These are phyloP conservation scores for Ameiurus melas DNA, from an alignment of 2,113 vertebrate genomes.

Conservation along the genomic window DNA sequence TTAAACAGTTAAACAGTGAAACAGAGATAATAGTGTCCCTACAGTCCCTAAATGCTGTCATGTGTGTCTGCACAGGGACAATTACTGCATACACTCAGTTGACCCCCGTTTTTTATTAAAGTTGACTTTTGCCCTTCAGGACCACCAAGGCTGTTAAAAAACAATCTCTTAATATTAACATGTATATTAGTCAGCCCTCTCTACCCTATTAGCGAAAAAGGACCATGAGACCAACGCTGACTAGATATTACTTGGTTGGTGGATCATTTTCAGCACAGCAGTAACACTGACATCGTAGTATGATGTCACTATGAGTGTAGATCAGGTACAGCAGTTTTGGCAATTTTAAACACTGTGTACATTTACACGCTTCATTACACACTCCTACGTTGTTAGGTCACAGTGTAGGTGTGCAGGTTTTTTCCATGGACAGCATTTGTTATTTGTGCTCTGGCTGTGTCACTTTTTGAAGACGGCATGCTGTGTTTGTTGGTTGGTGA, in stretches of 20 bases:
- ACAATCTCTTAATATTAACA: neutral
- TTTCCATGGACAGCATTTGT: neutral
- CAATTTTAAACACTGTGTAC: neutral
- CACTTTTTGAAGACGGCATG: neutral
- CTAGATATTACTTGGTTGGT: neutral
- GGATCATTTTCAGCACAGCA: neutral
- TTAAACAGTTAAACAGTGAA: no score
- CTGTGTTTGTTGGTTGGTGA: neutral
- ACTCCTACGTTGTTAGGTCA: conserved; percentile 19
- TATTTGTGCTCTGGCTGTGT: neutral
- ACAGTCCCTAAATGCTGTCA: neutral
- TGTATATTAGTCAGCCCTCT: neutral
- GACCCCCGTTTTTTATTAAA: neutral
- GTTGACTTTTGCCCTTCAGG: neutral
- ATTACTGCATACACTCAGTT: no score
- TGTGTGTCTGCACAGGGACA: neutral
- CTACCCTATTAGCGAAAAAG: neutral
- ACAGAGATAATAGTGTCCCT: neutral
- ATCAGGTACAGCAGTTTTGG: neutral
- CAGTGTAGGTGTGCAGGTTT: conserved; percentile 6
- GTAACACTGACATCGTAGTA: neutral
- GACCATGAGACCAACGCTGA: neutral
- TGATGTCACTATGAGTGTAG: neutral
- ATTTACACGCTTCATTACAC: conserved; percentile 1
- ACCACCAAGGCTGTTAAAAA: neutral